Evolutionary conservation across 2,797 vertebrate species (phyloP), one percentile per base, ranked within the genome.

Genomic region (Spinibarbus caldwelli): DNA sequence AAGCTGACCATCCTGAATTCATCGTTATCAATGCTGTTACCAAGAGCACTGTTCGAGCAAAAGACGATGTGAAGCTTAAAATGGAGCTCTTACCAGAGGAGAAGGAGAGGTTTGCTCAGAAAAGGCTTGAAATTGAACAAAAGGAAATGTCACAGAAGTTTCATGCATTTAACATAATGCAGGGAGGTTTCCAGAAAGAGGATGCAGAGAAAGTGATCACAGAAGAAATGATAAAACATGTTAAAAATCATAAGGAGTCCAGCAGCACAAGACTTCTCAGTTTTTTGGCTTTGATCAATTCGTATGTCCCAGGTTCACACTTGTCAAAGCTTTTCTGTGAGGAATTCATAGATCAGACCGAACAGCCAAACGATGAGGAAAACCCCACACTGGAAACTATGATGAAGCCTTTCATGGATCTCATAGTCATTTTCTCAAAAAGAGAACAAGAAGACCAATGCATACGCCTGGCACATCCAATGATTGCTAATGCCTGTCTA

Each of bases 381-480:
- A 41, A 41, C 9, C 41, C 41, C 41, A 41, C 41, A 41, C 41
- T 41, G 41, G 41, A 41, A 10, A 41, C 41, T 10, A 10, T 41
- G 2, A 41, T 41, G 41, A 41, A 41, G 41, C 41, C 41, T 41
- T 41, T 10, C 41, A 41, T 41, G 41, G 41, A 41, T 41, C 9
- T 41, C 9, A 41, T 41, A 68, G 57, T 86, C 31, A 19, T 71
- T 75, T 34, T 73, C 85, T 64, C 71, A 38, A 72, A 36, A 29
- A 62, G 66, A 36, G 9, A 79, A 0, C 11, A 29, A 8, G 66
- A 71, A 6, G 8, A 9, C 10, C 2, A 72, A 9, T 47, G 14
- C 66, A 79, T 86, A 3, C 78, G 85, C 1, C 29, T 88, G 26
- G 49, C 54, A 6, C 87, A 88, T 70, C 82, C 71, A 23, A 23